These are phyloP conservation scores for Luidia sarsii DNA, from an alignment of 53 echinoderm and acorn worm species.

Conservation along the genomic window DNA sequence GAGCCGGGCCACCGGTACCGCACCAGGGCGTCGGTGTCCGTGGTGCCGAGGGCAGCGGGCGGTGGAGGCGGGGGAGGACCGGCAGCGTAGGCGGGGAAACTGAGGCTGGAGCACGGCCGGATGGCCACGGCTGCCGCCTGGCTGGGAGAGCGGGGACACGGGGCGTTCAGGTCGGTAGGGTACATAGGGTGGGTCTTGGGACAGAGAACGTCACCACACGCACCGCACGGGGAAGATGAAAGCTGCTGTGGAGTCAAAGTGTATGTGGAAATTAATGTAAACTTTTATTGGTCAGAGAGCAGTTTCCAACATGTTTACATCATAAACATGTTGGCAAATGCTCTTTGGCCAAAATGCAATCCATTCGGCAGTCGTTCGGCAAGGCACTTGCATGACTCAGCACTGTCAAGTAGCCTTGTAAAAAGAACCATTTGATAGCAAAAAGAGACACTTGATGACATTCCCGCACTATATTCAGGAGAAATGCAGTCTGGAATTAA, in stretches of 20 bases:
- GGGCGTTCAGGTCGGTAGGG: constrained; percentile 11
- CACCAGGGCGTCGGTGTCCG: constrained; percentile 28
- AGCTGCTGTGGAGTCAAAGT: not conserved
- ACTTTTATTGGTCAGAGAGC: too few relatives aligned
- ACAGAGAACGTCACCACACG: constrained; percentile 31
- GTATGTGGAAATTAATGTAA: too few relatives aligned
- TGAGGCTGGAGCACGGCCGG: constrained; percentile 32
- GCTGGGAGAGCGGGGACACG: constrained; percentile 38
- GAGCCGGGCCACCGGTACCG: constrained; percentile 35
- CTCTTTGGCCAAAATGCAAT: too few relatives aligned
- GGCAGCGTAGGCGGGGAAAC: constrained; percentile 17
- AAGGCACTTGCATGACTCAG: too few relatives aligned
- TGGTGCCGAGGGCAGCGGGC: constrained; percentile 1
- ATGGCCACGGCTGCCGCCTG: constrained; percentile 21
- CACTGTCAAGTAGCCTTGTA: too few relatives aligned
- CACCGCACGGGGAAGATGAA: constrained; percentile 26
- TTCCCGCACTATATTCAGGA: too few relatives aligned
- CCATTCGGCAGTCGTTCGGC: too few relatives aligned
- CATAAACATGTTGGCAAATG: too few relatives aligned
- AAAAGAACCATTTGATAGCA: too few relatives aligned
- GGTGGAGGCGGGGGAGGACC: not conserved
- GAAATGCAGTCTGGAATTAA: too few relatives aligned
- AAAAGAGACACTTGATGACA: too few relatives aligned
- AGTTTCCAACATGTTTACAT: too few relatives aligned
- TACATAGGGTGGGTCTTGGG: constrained; percentile 29